Evolutionary conservation across 2,888 invertebrate genomes (phyloP), one percentile per base, ranked within the genome.

Genomic region (Thysanoteuthis rhombus): DNA sequence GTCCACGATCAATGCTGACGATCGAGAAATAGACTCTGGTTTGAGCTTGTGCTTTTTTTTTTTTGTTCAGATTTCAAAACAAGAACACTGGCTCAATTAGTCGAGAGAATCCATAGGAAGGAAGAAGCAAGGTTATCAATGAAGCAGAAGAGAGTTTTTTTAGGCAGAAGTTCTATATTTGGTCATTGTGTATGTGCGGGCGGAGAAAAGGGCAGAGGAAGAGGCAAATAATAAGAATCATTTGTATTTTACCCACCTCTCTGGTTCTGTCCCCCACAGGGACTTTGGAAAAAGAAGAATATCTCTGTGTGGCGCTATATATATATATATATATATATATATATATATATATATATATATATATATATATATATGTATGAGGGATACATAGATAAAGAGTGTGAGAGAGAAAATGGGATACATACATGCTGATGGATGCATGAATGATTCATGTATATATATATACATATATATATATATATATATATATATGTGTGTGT

Each of bases 271-370:
- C n/a, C 12, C 8, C 32, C 75, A n/a, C 10, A 12, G 4, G 36
- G 12, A 89, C 12, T 89, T 36, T 36, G 3, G 4, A 1, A 32
- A 39, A 22, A 10, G 2, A 4, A 28, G 36, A 3, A 39, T 36
- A 90, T 36, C 6, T 90, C 5, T 90, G n/a, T 90, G n/a, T 90
- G n/a, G 10, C 10, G 10, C 10, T 90, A 90, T 90, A 90, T 90
- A 90, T 90, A 90, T 90, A 90, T 90, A 90, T 90, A 90, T 90
- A 90, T 90, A 90, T 90, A 90, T 90, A 90, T 28, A 90, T 90
- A 36, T 90, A 90, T 90, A 38, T 90, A 90, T 90, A 90, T 38
- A 90, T 90, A 90, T 36, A 90, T 90, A 90, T 90, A 3, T 32
- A 38, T 90, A 5, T 32, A 38, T 22, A 2, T 90, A 32, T 22